Conservation (phyloP, 2,113 vertebrate genomes). For the Calypte anna region DNA sequence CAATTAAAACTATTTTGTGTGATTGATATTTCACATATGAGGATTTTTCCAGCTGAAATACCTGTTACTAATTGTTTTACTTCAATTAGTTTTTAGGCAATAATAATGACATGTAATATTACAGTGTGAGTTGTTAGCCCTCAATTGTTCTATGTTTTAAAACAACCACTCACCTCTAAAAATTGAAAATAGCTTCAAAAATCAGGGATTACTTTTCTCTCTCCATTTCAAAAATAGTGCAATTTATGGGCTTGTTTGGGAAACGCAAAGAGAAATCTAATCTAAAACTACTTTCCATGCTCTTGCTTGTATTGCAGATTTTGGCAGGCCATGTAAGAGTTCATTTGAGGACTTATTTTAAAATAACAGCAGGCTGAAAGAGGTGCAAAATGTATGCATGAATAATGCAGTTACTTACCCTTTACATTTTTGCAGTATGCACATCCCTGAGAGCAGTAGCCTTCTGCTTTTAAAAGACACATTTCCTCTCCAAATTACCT, state of each 20-base stretch:
- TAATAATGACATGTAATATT: not conserved
- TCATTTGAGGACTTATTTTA: not conserved
- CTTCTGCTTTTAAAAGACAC: not conserved
- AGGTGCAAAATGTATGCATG: not conserved
- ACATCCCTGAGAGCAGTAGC: not conserved
- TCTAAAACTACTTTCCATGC: not conserved
- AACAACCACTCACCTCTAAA: not conserved
- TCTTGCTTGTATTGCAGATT: not conserved
- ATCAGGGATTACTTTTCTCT: not conserved
- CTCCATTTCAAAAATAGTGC: not conserved
- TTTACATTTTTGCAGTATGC: not conserved
- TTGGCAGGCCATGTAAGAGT: not conserved
- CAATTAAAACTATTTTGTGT: not conserved
- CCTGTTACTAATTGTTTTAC: not conserved
- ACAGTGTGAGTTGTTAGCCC: not conserved
- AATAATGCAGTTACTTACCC: not conserved
- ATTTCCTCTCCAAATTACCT: not conserved
- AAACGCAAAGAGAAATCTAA: not conserved
- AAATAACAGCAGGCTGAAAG: not conserved
- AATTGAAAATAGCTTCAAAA: not conserved
- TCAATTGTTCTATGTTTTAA: not conserved
- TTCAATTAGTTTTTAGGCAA: not conserved
- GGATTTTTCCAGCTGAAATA: not conserved
- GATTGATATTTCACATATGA: not conserved
- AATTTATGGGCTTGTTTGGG: not conserved